Conservation (phyloP, 2,113 vertebrate species). For the Physeter macrocephalus region DNA sequence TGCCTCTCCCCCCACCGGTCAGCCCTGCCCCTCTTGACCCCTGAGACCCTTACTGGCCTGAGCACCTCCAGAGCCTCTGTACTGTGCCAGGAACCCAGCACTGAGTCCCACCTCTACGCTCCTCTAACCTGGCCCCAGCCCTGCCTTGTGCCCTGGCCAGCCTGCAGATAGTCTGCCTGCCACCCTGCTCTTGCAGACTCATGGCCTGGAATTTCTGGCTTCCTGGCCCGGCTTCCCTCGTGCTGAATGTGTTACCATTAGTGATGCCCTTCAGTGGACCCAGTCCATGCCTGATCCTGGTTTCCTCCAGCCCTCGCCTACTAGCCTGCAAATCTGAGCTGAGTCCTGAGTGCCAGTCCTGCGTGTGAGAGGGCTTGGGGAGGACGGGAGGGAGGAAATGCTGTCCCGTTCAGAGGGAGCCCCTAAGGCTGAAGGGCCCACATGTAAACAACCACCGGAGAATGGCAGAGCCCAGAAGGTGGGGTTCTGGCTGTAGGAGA, state of each 20-base stretch:
- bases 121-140: not conserved
- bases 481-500: not conserved
- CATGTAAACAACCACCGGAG: fast-evolving
- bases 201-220: not conserved
- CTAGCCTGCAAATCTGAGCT: not conserved
- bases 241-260: not conserved
- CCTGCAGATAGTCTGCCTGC: not conserved
- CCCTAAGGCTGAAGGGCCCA: not conserved
- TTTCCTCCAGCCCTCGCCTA: not conserved
- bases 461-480: not conserved
- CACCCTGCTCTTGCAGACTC: not conserved
- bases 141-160: not conserved
- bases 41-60: not conserved
- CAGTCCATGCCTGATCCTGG: not conserved
- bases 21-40: not conserved
- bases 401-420: not conserved
- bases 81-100: not conserved
- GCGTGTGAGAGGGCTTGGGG: not conserved
- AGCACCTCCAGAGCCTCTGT: not conserved
- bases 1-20: not conserved
- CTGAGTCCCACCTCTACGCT: not conserved
- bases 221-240: not conserved
- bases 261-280: not conserved
- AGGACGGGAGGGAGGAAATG: not conserved
- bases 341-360: not conserved